Evolutionary conservation across 1,140 invertebrate genomes (phyloP).

Genomic region (Drosophila sucinea): DNA sequence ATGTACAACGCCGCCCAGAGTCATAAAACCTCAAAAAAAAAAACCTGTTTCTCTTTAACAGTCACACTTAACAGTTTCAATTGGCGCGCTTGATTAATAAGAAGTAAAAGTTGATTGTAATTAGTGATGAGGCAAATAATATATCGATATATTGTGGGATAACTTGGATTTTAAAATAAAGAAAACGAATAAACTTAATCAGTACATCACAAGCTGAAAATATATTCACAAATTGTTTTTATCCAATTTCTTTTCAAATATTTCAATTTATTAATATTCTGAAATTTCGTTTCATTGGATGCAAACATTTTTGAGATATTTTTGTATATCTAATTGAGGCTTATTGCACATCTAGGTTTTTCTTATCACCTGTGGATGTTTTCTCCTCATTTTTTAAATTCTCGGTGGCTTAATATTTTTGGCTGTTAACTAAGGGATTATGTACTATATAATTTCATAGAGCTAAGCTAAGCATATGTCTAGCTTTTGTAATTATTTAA

Average conservation of each 20-base stretch:
- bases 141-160: constrained; percentile 13
- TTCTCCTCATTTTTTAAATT: no score
- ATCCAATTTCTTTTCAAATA: background rate
- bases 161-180: background rate
- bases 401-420: constrained; percentile 18
- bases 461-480: background rate
- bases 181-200: background rate
- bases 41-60: constrained; percentile 14
- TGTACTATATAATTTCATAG: constrained; percentile 5
- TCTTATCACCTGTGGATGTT: constrained; percentile 25
- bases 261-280: background rate
- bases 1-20: background rate
- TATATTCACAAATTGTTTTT: background rate
- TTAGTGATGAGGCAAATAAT: background rate
- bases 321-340: background rate
- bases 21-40: background rate
- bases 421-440: constrained; percentile 11
- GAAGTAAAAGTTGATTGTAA: background rate
- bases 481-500: background rate
- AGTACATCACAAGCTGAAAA: no score
- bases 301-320: background rate
- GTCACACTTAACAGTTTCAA: background rate
- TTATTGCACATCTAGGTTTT: background rate
- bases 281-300: background rate
- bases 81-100: constrained; percentile 18